phyloP scores from a whole-genome alignment of 1,140 invertebrate species.

The Nephila pilipes region DNA sequence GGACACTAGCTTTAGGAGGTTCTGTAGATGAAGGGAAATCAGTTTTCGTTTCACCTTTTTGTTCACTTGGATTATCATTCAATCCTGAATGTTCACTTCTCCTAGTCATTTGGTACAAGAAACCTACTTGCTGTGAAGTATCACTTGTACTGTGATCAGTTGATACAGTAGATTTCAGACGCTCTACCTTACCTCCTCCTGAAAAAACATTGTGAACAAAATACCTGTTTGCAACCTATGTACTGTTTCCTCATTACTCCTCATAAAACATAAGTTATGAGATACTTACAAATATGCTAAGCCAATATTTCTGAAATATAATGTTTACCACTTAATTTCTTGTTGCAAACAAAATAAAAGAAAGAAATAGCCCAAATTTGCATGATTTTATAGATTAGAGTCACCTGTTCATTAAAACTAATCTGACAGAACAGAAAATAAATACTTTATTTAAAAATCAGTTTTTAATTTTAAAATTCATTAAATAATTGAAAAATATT shows the following conservation, averaged over 20 bases:
- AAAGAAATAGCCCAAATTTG: no score
- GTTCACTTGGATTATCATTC: conserved; percentile 73
- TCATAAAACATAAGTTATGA: no score
- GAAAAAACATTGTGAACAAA: conserved; percentile 27
- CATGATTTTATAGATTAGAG: no score
- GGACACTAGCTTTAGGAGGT: conserved; percentile 48
- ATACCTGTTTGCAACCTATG: conserved; percentile 80
- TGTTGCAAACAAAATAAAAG: no score
- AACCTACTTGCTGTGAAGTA: conserved; percentile 75
- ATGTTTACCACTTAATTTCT: no score
- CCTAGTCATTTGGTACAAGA: conserved; percentile 61
- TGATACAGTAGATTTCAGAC: conserved; percentile 78
- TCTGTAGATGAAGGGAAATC: conserved; percentile 65
- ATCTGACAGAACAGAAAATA: no score
- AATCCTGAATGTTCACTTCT: conserved; percentile 77
- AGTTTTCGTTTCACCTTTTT: conserved; percentile 73
- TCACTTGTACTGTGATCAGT: conserved; percentile 72
- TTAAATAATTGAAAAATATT: no score
- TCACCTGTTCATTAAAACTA: no score
- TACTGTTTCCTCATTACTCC: background rate
- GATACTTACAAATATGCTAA: no score
- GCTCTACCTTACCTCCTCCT: conserved; percentile 78
- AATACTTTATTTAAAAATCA: no score
- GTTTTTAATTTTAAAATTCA: no score
- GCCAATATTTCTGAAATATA: no score